A percentile compares a stretch with the other conserved stretches of the same genome.
Evolutionary conservation across 2,113 vertebrate genomes (phyloP).

Genomic region (Zingel zingel): DNA sequence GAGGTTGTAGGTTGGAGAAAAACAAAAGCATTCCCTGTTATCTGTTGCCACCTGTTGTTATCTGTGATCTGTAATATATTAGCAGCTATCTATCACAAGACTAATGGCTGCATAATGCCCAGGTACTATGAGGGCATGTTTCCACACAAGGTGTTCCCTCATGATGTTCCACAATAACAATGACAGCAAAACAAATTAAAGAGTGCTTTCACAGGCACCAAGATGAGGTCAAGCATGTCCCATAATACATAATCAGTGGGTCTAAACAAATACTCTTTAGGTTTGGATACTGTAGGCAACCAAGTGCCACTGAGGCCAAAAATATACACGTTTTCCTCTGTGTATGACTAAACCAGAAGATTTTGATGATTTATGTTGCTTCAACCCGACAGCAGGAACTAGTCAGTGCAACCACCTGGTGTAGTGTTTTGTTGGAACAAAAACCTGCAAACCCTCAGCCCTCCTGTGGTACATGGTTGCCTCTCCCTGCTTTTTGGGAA

Average conservation of each 20-base stretch:
- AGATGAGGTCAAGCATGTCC: constrained; percentile 8
- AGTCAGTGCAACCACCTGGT: constrained; percentile 37
- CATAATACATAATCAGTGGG: background rate
- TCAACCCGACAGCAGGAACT: constrained; percentile 24
- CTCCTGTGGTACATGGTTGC: constrained; percentile 3
- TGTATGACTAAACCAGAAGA: constrained; percentile 13
- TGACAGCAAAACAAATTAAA: constrained; percentile 29
- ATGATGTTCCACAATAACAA: constrained; percentile 3
- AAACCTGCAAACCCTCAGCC: constrained; percentile 15
- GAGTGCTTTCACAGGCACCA: constrained; percentile 1
- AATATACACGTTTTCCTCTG: background rate
- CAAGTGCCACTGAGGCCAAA: background rate
- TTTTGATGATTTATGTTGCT: constrained; percentile 16
- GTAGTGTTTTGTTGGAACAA: constrained; percentile 10
- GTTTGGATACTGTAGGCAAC: constrained; percentile 5
- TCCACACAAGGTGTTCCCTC: constrained; percentile 4
- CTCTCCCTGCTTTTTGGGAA: constrained; percentile 26
- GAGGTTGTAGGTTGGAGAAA: background rate
- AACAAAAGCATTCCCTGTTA: background rate
- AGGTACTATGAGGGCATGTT: constrained; percentile 11
- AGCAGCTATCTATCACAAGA: constrained; percentile 3
- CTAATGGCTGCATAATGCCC: background rate
- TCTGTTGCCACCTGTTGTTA: constrained; percentile 10
- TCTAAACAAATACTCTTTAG: constrained; percentile 1
- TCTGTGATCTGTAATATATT: constrained; percentile 17